Conservation (phyloP, 2,888 invertebrate genomes). For the Callyntrura guangdongensis region DNA sequence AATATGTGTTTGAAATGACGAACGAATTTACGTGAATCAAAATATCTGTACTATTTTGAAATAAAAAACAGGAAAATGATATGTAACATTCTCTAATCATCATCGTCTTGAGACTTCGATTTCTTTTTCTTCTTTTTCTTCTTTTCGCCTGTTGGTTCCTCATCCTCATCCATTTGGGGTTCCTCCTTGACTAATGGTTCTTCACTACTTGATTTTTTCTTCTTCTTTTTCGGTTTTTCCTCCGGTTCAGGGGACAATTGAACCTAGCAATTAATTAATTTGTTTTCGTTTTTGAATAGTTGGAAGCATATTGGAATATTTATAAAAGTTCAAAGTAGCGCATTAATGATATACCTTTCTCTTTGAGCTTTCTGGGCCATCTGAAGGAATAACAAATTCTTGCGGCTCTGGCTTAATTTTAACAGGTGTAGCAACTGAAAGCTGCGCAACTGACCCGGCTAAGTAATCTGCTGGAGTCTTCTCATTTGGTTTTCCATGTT, state of each 20-base stretch:
- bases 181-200: constrained; percentile 83
- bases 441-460: constrained; percentile 88
- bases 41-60: constrained; percentile 25
- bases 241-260: constrained; percentile 67
- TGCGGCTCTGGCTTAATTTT: constrained; percentile 55
- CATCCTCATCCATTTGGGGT: constrained; percentile 74
- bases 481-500: constrained; percentile 98
- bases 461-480: constrained; percentile 97
- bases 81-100: constrained; percentile 47
- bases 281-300: not conserved
- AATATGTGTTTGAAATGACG: not conserved
- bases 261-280: constrained; percentile 53
- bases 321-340: too few species aligned
- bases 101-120: constrained; percentile 83
- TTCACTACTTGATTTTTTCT: constrained; percentile 76
- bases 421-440: constrained; percentile 79
- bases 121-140: constrained; percentile 90
- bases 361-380: constrained; percentile 80
- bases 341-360: constrained; percentile 79
- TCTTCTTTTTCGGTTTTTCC: constrained; percentile 79
- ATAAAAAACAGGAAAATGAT: not conserved
- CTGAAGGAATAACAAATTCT: constrained; percentile 82
- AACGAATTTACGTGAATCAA: constrained; percentile 49
- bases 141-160: constrained; percentile 88
- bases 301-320: not conserved